phyloP scores from a whole-genome alignment of 1,140 invertebrate species.

The Lysiphlebus fabarum region DNA sequence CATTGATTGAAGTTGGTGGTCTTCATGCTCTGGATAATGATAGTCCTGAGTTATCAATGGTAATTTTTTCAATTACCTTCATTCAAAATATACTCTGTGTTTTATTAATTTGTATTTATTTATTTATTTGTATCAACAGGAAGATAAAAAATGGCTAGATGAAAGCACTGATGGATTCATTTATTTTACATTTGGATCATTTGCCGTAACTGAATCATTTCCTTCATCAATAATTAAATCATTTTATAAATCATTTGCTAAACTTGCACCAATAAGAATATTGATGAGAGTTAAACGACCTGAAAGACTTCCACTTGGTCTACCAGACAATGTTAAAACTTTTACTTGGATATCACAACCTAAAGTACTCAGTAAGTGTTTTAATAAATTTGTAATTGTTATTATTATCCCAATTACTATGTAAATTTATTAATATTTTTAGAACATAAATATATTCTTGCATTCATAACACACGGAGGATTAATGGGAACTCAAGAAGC shows the following conservation, averaged over 20 bases:
- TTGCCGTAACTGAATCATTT: conserved; percentile 60
- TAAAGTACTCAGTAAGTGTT: conserved; percentile 60
- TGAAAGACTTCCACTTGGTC: conserved; percentile 37
- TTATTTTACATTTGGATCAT: conserved; percentile 68
- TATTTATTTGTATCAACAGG: too few species aligned
- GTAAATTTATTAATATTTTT: conserved; percentile 10
- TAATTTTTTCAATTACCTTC: conserved; percentile 22
- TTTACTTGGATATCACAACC: conserved; percentile 64
- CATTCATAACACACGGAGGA: conserved; percentile 73
- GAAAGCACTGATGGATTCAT: conserved; percentile 65
- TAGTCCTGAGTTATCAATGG: conserved; percentile 25
- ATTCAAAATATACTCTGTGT: neutral
- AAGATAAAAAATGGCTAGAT: conserved; percentile 57
- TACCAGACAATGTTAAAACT: conserved; percentile 61
- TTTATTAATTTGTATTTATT: neutral
- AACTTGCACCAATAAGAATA: conserved; percentile 36
- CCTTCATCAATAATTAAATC: conserved; percentile 25
- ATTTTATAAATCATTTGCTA: conserved; percentile 36
- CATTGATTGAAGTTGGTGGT: conserved; percentile 60
- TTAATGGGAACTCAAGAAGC: conserved; percentile 72
- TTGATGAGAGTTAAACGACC: conserved; percentile 35
- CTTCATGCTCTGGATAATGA: conserved; percentile 51
- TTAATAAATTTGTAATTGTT: conserved; percentile 21
- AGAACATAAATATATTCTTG: conserved; percentile 50
- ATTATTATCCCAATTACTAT: conserved; percentile 3